phyloP scores from a whole-genome alignment of 2,113 vertebrate species.

The Canis aureus region DNA sequence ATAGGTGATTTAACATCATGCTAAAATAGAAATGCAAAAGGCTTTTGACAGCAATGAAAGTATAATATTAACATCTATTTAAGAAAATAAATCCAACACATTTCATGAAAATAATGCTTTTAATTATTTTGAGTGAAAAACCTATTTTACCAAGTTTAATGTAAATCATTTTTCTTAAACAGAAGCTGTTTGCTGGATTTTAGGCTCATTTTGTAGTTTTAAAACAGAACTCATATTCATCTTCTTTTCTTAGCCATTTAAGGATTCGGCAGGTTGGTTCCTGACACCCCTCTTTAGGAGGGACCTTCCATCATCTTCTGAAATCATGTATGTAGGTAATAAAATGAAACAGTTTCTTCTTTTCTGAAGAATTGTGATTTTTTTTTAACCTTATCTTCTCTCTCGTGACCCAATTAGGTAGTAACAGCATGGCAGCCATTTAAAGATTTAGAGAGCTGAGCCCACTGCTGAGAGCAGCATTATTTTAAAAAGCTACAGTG shows the following conservation, averaged over 20 bases:
- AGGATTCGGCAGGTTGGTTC: neutral
- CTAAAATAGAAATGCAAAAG: neutral
- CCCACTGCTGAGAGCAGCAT: neutral
- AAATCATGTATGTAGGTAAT: neutral
- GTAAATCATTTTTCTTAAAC: constrained; percentile 4
- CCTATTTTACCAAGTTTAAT: neutral
- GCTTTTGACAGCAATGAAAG: fast-evolving
- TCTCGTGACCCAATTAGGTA: neutral
- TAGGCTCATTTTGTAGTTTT: neutral
- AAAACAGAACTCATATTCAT: neutral
- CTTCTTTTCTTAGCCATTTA: neutral
- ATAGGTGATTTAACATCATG: neutral
- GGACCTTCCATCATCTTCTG: neutral
- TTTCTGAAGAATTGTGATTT: neutral
- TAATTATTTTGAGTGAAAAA: constrained; percentile 70
- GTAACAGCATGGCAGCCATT: neutral
- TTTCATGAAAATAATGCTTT: constrained; percentile 77
- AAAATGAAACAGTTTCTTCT: neutral
- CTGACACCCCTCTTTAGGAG: neutral
- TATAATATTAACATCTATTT: neutral
- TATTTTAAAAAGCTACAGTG: neutral
- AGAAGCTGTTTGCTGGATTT: neutral
- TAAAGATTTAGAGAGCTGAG: neutral
- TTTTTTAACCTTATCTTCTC: neutral
- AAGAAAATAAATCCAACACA: constrained; percentile 53